Percentiles rank a stretch among this genome's conserved stretches.
phyloP scores from a whole-genome alignment of 1,140 invertebrate genomes.

The Eupristina koningsbergeri region DNA sequence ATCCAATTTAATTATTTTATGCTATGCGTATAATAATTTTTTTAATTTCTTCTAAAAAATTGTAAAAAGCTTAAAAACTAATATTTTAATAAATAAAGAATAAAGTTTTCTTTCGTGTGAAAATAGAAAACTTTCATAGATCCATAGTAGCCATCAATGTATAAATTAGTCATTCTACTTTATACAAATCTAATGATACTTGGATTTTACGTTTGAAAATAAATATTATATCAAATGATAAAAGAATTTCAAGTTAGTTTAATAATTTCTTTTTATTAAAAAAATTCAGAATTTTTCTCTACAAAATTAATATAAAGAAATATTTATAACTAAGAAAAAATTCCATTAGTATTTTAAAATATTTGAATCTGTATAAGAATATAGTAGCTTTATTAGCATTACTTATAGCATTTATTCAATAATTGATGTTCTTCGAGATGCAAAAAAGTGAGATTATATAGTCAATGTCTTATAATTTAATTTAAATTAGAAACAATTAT shows the following conservation, averaged over 20 bases:
- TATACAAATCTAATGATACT: too few species aligned
- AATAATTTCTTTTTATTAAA: too few species aligned
- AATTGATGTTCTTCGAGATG: constrained; percentile 27
- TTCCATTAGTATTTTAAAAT: not conserved
- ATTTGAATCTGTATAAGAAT: not conserved
- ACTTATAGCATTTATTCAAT: constrained; percentile 17
- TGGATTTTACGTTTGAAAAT: too few species aligned
- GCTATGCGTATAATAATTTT: too few species aligned
- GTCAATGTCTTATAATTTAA: not conserved
- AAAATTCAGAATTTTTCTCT: not conserved
- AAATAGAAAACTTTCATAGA: not conserved
- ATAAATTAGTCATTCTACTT: not conserved
- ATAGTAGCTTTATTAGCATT: constrained; percentile 12
- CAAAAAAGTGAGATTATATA: constrained; percentile 1
- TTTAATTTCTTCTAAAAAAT: not conserved
- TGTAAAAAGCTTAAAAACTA: not conserved
- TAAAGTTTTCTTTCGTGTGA: not conserved
- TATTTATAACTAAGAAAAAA: not conserved
- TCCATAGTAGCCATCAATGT: not conserved
- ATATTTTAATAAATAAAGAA: not conserved
- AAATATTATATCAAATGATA: not conserved
- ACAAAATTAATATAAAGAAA: not conserved
- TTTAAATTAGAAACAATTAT: not conserved
- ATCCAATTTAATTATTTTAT: too few species aligned
- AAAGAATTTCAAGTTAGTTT: too few species aligned